phyloP scores from a whole-genome alignment of 1,140 invertebrate genomes.

The Scaptodrosophila lebanonensis region DNA sequence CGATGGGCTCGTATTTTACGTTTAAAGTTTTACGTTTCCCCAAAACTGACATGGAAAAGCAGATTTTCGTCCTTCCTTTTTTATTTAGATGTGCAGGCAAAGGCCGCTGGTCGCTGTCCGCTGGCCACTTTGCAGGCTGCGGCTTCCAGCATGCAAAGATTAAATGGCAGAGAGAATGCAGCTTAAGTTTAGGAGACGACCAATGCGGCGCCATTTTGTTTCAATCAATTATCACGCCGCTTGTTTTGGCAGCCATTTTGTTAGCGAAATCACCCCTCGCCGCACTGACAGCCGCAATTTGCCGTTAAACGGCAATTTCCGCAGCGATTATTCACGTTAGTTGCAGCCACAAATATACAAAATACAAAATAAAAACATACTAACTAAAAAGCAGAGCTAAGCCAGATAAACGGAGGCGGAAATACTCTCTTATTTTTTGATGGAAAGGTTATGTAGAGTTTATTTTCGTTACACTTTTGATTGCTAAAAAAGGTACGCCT shows the following conservation, averaged over 20 bases:
- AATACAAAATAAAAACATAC: constrained; percentile 18
- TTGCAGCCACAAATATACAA: constrained; percentile 10
- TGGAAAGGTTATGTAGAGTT: too few relatives aligned
- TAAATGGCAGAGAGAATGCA: constrained; percentile 31
- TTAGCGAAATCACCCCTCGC: too few relatives aligned
- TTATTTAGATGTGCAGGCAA: too few relatives aligned
- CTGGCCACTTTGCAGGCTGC: too few relatives aligned
- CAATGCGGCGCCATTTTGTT: constrained; percentile 40
- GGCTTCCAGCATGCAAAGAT: constrained; percentile 46
- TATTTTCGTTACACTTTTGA: too few relatives aligned
- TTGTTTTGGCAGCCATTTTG: constrained; percentile 3
- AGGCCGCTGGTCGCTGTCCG: too few relatives aligned
- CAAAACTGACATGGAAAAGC: constrained; percentile 37
- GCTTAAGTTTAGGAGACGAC: constrained; percentile 23
- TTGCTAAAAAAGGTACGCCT: too few relatives aligned
- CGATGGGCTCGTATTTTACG: constrained; percentile 52
- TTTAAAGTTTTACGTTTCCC: constrained; percentile 50
- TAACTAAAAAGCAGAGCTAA: too few relatives aligned
- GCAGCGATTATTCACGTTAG: constrained; percentile 56
- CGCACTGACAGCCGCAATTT: constrained; percentile 41
- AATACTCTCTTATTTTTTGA: too few relatives aligned
- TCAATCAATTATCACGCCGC: constrained; percentile 57
- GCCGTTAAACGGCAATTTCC: constrained; percentile 62
- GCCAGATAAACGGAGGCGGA: too few relatives aligned
- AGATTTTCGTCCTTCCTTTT: too few relatives aligned